phyloP scores from a whole-genome alignment of 2,888 invertebrate species.

The Hartigia nigra region DNA sequence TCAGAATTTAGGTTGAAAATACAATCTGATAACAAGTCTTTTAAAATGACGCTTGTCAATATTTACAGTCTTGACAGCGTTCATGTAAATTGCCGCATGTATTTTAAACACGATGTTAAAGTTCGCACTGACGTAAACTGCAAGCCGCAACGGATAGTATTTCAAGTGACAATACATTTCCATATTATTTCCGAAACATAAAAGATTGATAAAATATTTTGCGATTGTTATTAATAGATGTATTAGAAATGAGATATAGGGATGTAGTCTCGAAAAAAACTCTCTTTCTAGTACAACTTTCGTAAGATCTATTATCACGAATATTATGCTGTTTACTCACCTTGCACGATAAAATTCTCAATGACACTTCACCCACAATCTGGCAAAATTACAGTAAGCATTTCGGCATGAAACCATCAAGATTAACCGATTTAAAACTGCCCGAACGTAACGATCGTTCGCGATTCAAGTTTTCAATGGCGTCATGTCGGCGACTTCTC shows the following conservation, averaged over 20 bases:
- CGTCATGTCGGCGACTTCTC: constrained; percentile 18
- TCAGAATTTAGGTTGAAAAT: constrained; percentile 6
- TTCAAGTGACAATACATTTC: not conserved
- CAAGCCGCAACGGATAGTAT: not conserved
- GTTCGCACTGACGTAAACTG: not conserved
- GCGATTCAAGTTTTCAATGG: constrained; percentile 16
- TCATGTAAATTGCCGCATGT: not conserved
- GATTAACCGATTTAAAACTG: not conserved
- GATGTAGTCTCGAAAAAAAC: not conserved
- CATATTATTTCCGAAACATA: not conserved
- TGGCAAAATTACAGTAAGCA: not conserved
- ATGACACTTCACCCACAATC: not conserved
- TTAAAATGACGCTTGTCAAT: not conserved
- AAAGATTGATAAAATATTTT: not conserved
- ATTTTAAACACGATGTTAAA: not conserved
- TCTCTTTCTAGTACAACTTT: not conserved
- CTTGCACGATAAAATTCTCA: not conserved
- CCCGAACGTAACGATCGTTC: not conserved
- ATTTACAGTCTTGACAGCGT: not conserved
- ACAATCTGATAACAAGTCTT: not conserved
- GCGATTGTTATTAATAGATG: not conserved
- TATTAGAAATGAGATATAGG: not conserved
- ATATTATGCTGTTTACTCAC: not conserved
- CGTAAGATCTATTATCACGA: not conserved
- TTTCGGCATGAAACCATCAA: not conserved